Evolutionary conservation across 2,888 invertebrate genomes (phyloP).

Genomic region (Nysson spinosus): DNA sequence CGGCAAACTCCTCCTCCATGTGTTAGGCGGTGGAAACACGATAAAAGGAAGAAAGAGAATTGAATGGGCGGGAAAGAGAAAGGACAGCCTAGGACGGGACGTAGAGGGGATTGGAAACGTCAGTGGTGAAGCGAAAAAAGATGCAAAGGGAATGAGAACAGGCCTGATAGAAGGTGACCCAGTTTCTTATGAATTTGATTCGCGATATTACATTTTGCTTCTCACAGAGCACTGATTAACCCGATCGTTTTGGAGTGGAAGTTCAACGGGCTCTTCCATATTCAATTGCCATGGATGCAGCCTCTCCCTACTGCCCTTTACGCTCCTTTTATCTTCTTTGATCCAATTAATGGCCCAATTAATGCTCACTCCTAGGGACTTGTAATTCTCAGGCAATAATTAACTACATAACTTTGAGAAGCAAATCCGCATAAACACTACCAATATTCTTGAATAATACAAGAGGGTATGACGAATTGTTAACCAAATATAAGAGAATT

Average conservation of each 20-base stretch:
- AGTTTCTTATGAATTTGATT: conserved; percentile 66
- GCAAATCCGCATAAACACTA: too few species aligned
- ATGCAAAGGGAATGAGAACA: conserved; percentile 24
- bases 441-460: too few species aligned
- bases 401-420: neutral
- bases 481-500: too few species aligned
- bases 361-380: too few species aligned
- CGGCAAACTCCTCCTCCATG: conserved; percentile 19
- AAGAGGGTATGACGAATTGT: too few species aligned
- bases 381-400: too few species aligned
- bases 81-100: neutral
- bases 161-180: conserved; percentile 57
- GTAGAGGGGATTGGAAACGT: neutral
- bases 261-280: conserved; percentile 28
- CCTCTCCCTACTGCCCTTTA: neutral
- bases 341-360: conserved; percentile 11
- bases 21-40: conserved; percentile 49
- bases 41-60: conserved; percentile 13
- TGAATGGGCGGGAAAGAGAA: conserved; percentile 1
- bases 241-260: conserved; percentile 37
- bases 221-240: conserved; percentile 57
- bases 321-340: conserved; percentile 1
- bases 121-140: conserved; percentile 32
- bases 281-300: conserved; percentile 19
- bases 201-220: conserved; percentile 62